phyloP scores from a whole-genome alignment of 2,797 vertebrate genomes.

The Hoplostethus atlanticus region DNA sequence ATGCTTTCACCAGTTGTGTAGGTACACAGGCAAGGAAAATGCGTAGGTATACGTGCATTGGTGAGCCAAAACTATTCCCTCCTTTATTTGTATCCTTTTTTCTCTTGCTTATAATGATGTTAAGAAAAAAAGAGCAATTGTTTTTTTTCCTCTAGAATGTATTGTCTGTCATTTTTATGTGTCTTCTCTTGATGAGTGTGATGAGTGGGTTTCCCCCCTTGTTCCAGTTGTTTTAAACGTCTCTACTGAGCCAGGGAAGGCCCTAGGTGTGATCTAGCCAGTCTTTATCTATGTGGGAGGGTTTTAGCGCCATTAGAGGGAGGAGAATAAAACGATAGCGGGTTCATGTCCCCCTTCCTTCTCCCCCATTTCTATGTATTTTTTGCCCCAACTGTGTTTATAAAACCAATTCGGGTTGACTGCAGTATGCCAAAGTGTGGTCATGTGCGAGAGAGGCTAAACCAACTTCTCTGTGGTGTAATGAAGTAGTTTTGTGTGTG shows the following conservation, averaged over 20 bases:
- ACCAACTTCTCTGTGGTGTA: slow-evolving; percentile 61
- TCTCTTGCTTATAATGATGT: slow-evolving; percentile 90
- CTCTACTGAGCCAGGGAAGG: slow-evolving; percentile 39
- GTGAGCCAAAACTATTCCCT: slow-evolving; percentile 99
- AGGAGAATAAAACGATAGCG: slow-evolving; percentile 38
- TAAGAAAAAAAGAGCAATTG: slow-evolving; percentile 54
- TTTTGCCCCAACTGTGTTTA: slow-evolving; percentile 49
- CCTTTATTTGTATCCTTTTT: slow-evolving; percentile 90
- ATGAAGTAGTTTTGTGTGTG: slow-evolving; percentile 31
- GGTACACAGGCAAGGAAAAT: slow-evolving; percentile 93
- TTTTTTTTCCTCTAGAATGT: slow-evolving; percentile 77
- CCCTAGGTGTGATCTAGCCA: slow-evolving; percentile 54
- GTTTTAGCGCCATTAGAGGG: slow-evolving; percentile 54
- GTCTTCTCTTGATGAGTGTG: slow-evolving; percentile 73
- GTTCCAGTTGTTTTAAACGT: slow-evolving; percentile 31
- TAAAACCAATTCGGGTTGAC: slow-evolving; percentile 58
- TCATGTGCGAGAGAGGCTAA: slow-evolving; percentile 63
- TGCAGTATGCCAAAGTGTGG: slow-evolving; percentile 61
- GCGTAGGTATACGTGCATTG: slow-evolving; percentile 99
- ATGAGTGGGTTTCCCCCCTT: slow-evolving; percentile 60
- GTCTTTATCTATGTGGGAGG: slow-evolving; percentile 36
- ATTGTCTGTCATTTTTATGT: slow-evolving; percentile 78
- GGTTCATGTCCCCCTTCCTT: slow-evolving; percentile 37
- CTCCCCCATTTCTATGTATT: slow-evolving; percentile 36
- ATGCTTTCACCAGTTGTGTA: slow-evolving; percentile 98